Evolutionary conservation across 2,888 invertebrate genomes (phyloP), one percentile per base, ranked within the genome.

Genomic region (Melanotus villosus): DNA sequence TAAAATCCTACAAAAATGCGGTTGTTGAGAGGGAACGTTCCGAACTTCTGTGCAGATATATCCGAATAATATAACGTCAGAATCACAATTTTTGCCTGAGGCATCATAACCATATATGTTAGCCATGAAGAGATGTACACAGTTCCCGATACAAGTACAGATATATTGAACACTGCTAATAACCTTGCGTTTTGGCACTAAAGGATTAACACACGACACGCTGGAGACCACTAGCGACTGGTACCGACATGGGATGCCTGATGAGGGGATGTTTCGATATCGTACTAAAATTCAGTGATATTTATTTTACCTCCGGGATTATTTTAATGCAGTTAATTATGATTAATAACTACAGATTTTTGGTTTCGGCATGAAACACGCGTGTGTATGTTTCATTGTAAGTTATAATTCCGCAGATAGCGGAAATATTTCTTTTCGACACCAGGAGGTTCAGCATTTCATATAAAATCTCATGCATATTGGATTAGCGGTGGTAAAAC

Each of bases 141-240:
- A 16, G 9, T 36, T 23, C 30, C 7, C 34, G 50, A 34, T 52
- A 36, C 41, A 43, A 64, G 45, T 56, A n/a, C 34, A 58, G 41
- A 21, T 58, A 50, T 65, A 54, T 54, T 45, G 54, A 54, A 43
- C 38, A 54, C 18, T 56, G 36, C 38, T 50, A 56, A 54, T 65
- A 66, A 45, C 43, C 59, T 54, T 23, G 54, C 54, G 68, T 52
- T 63, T 68, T 64, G 50, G 45, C 34, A 21, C 36, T 68, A 64
- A 52, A 58, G 56, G 63, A 68, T 68, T 68, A 68, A 68, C 32
- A 58, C 62, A 68, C 64, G 68, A 59, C 58, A 68, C 68, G 21
- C 64, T 38, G 23, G 68, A 68, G 68, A 68, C 64, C 45, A 50
- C 52, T 68, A 64, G 19, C 57, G 57, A 58, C 63, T 68, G 59